Conservation (phyloP, 2,797 vertebrate genomes). For the Babyrousa celebensis region DNA sequence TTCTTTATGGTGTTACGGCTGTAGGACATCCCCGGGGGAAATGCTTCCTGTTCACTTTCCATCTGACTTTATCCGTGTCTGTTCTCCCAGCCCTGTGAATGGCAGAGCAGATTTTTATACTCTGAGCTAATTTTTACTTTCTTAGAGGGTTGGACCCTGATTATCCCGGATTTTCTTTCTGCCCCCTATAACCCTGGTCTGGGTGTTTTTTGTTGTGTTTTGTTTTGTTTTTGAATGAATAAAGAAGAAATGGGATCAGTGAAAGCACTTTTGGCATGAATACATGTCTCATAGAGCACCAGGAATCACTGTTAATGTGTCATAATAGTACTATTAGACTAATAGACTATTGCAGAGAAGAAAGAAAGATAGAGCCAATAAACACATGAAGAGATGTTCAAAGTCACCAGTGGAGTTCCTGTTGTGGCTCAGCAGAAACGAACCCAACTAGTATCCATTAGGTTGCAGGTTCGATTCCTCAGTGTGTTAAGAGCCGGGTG, state of each 20-base stretch:
- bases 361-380: slow-evolving; percentile 1
- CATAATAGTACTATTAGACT: slow-evolving; percentile 4
- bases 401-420: background rate
- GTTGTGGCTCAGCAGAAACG: too few relatives aligned
- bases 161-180: slow-evolving; percentile 45
- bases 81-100: slow-evolving; percentile 19
- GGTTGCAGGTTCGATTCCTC: too few relatives aligned
- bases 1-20: background rate
- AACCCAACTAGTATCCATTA: too few relatives aligned
- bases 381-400: slow-evolving; percentile 18
- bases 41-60: background rate
- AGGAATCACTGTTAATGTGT: slow-evolving; percentile 48
- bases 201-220: background rate
- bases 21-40: background rate
- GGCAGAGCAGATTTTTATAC: slow-evolving; percentile 10
- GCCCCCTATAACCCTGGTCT: background rate
- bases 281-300: background rate
- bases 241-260: slow-evolving; percentile 52
- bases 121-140: slow-evolving; percentile 49
- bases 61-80: slow-evolving; percentile 8
- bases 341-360: slow-evolving; percentile 61
- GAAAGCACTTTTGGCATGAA: background rate
- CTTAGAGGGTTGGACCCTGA: background rate
- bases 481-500: too few relatives aligned
- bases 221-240: background rate